Base-by-base conservation (phyloP, 2,113 vertebrate genomes). In the Thunnus maccoyii region DNA sequence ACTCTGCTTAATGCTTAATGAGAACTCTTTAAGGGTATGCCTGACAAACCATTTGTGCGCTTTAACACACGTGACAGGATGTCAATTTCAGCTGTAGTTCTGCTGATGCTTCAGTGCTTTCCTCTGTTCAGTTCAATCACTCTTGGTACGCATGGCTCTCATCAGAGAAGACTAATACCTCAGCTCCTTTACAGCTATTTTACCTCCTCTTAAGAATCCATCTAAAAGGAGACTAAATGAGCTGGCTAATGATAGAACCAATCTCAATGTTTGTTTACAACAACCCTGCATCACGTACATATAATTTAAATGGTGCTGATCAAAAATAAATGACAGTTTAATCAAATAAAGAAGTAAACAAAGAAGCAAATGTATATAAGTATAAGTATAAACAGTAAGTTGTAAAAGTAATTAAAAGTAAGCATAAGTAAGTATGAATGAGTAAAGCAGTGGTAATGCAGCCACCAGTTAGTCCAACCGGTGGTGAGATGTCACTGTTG, bases 1-100 rank as follows among this genome's bases (percentile, higher is more conserved):
- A 83, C 86, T 91, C 86, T 74, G 82, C 72, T 88, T 82, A 89
- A 86, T 89, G 86, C 83, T 89, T 89, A 91, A 94, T 85, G 85
- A 93, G 85, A 90, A 89, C 82, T 79, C 74, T 90, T 89, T 90
- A 88, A 89, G 83, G 64, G 32, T 70, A 72, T 46, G 64, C 52
- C 66, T 79, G 80, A 83, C 78, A 86, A 90, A 84, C 76, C 51
- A 84, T 90, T 87, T 83, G 85, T 83, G 74, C 27, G 78, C 83
- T 85, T 90, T 80, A 79, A 85, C 88, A 86, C 76, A 86, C 32
- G 66, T 85, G 90, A 92, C 78, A 88, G 88, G 73, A 88, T 84
- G 83, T 91, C 88, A 90, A 92, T 91, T 77, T 78, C 25, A 82
- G 56, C 80, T 8, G 22, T 48, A 57, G 27, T 67, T 81, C 58